Conservation (phyloP, 2,888 invertebrate species). For the Eudemis profundana region DNA sequence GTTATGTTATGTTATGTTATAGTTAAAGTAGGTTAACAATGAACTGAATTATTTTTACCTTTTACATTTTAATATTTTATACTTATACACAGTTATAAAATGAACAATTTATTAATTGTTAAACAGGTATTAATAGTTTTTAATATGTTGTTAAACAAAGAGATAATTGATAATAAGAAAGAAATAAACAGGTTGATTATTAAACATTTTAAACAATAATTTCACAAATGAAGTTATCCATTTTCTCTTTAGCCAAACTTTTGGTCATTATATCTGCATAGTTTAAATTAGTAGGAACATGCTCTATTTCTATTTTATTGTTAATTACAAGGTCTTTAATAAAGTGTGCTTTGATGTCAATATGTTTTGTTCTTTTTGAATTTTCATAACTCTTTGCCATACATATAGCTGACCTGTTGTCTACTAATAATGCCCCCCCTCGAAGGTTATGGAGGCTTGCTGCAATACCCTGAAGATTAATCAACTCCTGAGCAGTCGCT, state of each 20-base stretch:
- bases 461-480: not conserved
- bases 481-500: not conserved
- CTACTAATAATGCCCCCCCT: not conserved
- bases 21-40: too few species aligned
- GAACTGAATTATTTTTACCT: too few species aligned
- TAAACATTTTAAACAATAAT: too few species aligned
- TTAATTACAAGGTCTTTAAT: not conserved
- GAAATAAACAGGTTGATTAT: too few species aligned
- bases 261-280: not conserved
- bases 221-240: too few species aligned
- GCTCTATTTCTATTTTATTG: not conserved
- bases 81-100: too few species aligned
- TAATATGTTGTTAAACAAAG: too few species aligned
- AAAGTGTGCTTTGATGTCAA: not conserved
- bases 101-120: too few species aligned
- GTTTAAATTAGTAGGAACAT: not conserved
- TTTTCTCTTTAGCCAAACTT: constrained; percentile 1
- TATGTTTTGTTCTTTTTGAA: not conserved
- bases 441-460: not conserved
- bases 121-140: too few species aligned
- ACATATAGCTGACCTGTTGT: not conserved
- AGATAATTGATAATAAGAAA: too few species aligned
- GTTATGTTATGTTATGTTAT: too few species aligned
- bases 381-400: not conserved
- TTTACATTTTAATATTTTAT: too few species aligned